Conservation (phyloP, 37 sponge, comb jelly and placozoan species). For the Bolinopsis microptera region DNA sequence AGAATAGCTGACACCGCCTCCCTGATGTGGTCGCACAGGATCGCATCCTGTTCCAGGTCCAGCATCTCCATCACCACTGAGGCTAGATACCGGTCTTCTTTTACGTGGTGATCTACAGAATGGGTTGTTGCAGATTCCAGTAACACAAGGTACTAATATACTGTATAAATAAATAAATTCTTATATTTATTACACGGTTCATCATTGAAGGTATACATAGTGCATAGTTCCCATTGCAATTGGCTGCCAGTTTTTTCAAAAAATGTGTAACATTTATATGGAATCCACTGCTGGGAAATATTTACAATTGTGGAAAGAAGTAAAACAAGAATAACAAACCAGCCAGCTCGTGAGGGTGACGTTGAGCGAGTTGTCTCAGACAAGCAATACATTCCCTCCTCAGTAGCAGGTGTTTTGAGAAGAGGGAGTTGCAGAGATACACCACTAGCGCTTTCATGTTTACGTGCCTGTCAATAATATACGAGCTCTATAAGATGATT, state of each 20-base stretch:
- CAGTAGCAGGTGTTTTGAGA: slow-evolving; percentile 76
- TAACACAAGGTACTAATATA: too few species aligned
- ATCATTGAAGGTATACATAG: too few species aligned
- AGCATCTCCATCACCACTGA: slow-evolving; percentile 71
- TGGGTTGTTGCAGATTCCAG: too few species aligned
- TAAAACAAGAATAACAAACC: neutral
- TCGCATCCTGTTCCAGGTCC: slow-evolving; percentile 76
- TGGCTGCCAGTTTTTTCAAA: too few species aligned
- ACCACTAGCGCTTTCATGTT: slow-evolving; percentile 38
- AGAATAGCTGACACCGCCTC: slow-evolving; percentile 87
- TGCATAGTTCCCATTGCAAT: too few species aligned
- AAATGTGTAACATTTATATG: too few species aligned
- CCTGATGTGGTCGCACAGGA: slow-evolving; percentile 74
- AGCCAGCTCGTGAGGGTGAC: slow-evolving; percentile 72
- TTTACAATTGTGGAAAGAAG: too few species aligned
- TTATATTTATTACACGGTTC: too few species aligned
- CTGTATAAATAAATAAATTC: too few species aligned
- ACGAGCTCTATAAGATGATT: too few species aligned
- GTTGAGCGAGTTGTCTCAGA: slow-evolving; percentile 86
- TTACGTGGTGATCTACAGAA: neutral
- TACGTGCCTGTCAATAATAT: neutral
- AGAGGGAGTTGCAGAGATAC: slow-evolving; percentile 70
- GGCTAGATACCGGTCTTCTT: slow-evolving; percentile 4
- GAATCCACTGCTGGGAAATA: too few species aligned
- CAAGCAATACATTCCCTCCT: slow-evolving; percentile 80